Conservation (phyloP, 2,113 vertebrate genomes). For the Rhinolophus sinicus region DNA sequence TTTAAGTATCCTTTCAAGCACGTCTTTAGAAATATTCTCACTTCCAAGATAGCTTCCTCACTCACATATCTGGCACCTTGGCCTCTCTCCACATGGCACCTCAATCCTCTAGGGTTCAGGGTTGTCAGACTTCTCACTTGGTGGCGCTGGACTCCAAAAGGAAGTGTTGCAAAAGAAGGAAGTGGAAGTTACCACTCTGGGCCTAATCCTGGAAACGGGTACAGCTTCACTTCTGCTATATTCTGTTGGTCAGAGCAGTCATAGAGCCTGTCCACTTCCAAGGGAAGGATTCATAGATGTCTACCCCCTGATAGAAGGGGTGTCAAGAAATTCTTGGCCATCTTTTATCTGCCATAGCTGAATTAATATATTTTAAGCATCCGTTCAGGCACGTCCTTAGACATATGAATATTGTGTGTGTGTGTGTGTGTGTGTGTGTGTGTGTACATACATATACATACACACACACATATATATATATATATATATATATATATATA, state of each 20-base stretch:
- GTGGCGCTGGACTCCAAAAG: neutral
- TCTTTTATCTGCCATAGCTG: neutral
- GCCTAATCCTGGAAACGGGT: neutral
- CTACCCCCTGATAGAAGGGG: neutral
- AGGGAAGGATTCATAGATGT: neutral
- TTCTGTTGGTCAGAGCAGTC: neutral
- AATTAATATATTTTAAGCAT: neutral
- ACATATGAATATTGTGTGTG: neutral
- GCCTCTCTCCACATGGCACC: neutral
- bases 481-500: no score
- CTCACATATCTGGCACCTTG: neutral
- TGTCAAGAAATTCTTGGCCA: neutral
- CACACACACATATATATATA: no score
- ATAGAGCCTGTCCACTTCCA: neutral
- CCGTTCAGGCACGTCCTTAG: neutral
- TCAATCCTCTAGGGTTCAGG: neutral
- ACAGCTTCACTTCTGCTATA: neutral
- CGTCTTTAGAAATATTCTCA: neutral
- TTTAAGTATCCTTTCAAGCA: neutral
- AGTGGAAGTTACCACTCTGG: neutral
- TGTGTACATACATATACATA: neutral
- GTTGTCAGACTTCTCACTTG: neutral
- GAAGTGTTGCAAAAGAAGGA: neutral
- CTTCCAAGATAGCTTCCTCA: neutral
- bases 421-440: neutral